Evolutionary conservation across 1,140 invertebrate species (phyloP).

Genomic region (Meteorus sp.): DNA sequence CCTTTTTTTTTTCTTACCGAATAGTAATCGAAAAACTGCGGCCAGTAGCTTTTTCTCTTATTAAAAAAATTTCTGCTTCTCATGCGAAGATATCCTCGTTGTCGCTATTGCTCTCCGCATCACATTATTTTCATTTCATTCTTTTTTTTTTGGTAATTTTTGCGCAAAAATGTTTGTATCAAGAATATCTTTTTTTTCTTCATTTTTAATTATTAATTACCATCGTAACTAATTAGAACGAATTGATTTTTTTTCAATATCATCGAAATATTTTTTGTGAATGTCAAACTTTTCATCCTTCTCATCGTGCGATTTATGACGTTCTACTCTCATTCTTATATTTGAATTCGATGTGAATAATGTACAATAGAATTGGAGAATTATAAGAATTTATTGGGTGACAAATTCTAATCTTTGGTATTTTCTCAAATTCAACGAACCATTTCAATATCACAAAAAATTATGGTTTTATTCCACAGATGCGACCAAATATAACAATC

Average conservation of each 20-base stretch:
- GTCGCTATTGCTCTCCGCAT: conserved; percentile 12
- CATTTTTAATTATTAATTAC: conserved; percentile 32
- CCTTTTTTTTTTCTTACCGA: conserved; percentile 17
- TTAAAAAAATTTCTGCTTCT: conserved; percentile 28
- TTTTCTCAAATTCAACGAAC: too few relatives aligned
- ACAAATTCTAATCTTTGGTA: too few relatives aligned
- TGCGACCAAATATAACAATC: too few relatives aligned
- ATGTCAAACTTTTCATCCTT: not conserved
- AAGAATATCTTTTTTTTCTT: conserved; percentile 55
- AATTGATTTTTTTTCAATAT: conserved; percentile 28
- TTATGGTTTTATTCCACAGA: too few relatives aligned
- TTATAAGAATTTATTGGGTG: too few relatives aligned
- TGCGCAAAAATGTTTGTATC: conserved; percentile 57
- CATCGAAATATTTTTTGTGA: conserved; percentile 19
- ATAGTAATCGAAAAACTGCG: conserved; percentile 37
- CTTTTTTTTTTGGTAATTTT: conserved; percentile 37
- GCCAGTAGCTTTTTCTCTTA: conserved; percentile 31
- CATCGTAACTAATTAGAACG: conserved; percentile 25
- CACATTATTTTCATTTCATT: conserved; percentile 15
- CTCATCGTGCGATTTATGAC: not conserved
- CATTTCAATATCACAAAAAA: too few relatives aligned
- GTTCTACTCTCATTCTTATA: not conserved
- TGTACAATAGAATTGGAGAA: too few relatives aligned
- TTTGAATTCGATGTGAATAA: not conserved
- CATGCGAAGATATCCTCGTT: conserved; percentile 11